Conservation (phyloP, 1,140 invertebrate species). For the Drosophila ogumai region DNA sequence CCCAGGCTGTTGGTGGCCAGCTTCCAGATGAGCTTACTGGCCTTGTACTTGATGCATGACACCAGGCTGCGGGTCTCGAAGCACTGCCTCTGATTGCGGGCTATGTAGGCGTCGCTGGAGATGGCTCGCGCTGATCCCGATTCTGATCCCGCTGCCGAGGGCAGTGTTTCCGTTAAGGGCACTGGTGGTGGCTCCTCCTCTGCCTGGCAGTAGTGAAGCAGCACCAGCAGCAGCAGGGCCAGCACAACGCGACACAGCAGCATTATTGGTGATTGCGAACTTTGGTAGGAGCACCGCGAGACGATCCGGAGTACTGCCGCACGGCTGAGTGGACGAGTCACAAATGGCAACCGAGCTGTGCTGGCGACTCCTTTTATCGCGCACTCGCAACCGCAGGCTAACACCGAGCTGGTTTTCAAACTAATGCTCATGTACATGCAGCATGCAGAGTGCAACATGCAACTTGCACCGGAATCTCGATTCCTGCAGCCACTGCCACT, state of each 20-base stretch:
- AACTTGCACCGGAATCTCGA: constrained; percentile 69
- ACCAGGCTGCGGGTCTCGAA: constrained; percentile 76
- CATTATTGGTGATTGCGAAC: constrained; percentile 16
- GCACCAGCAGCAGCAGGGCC: constrained; percentile 57
- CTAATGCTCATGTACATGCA: constrained; percentile 62
- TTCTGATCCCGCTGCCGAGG: constrained; percentile 24
- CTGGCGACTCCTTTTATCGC: constrained; percentile 72
- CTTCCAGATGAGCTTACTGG: constrained; percentile 77
- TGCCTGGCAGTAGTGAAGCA: constrained; percentile 48
- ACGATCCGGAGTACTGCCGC: constrained; percentile 45
- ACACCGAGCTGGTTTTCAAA: constrained; percentile 40
- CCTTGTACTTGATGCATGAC: constrained; percentile 81
- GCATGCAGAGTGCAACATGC: constrained; percentile 50
- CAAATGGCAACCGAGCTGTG: constrained; percentile 71
- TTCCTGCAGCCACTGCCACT: constrained; percentile 52
- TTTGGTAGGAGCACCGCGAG: constrained; percentile 2
- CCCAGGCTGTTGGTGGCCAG: constrained; percentile 78
- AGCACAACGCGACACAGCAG: constrained; percentile 49
- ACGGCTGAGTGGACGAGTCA: constrained; percentile 62
- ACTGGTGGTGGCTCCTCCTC: constrained; percentile 20
- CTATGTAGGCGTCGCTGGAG: constrained; percentile 67
- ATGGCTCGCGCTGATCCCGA: constrained; percentile 16
- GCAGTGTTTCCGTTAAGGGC: constrained; percentile 3
- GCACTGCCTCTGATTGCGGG: constrained; percentile 72
- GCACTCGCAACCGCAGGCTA: constrained; percentile 45